Conservation (phyloP, 2,797 vertebrate genomes). For the Tamandua tetradactyla region DNA sequence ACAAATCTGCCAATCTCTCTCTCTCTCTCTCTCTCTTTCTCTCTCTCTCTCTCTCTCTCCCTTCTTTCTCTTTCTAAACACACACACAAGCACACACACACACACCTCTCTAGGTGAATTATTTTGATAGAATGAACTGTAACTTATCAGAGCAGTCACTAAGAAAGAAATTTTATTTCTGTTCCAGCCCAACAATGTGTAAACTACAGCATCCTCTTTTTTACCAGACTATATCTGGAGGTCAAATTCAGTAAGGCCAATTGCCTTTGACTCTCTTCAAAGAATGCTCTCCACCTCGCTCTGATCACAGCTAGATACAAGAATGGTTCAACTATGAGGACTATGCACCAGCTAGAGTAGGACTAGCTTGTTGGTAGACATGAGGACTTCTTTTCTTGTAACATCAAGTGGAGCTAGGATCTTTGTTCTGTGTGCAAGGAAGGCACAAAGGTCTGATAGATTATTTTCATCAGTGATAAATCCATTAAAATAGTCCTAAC, state of each 20-base stretch:
- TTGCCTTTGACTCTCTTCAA: neutral
- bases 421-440: neutral
- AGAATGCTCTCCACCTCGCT: neutral
- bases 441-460: neutral
- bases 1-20: neutral
- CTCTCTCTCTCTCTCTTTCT: neutral
- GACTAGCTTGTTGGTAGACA: neutral
- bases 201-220: neutral
- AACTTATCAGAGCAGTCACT: neutral
- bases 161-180: neutral
- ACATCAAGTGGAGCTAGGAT: neutral
- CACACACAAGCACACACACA: neutral
- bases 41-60: neutral
- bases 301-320: neutral
- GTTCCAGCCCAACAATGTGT: neutral
- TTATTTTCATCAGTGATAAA: neutral
- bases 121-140: neutral
- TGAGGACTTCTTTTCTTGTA: neutral
- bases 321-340: neutral
- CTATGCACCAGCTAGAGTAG: neutral
- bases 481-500: neutral
- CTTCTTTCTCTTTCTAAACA: no score
- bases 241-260: neutral
- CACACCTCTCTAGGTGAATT: neutral
- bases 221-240: neutral